Conservation (phyloP, 2,888 invertebrate species). For the Epsilonema sp. region DNA sequence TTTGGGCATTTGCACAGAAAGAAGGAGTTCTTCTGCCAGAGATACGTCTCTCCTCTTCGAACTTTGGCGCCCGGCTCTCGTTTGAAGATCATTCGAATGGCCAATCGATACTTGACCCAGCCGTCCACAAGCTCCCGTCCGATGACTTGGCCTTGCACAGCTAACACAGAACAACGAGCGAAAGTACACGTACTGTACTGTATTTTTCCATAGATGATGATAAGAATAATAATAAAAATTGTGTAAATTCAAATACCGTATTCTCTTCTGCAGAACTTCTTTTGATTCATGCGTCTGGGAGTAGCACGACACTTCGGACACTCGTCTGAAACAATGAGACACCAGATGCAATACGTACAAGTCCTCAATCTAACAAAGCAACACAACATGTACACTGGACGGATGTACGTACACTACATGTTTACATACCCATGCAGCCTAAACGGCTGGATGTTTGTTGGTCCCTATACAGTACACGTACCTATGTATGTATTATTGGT, state of each 20-base stretch:
- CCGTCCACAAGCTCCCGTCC: constrained; percentile 49
- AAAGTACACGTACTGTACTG: no score
- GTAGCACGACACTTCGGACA: constrained; percentile 53
- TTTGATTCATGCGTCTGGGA: constrained; percentile 71
- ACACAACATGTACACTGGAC: no score
- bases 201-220: not conserved
- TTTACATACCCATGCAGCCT: no score
- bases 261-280: constrained; percentile 76
- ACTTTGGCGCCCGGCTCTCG: constrained; percentile 35
- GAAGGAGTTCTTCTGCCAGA: constrained; percentile 68
- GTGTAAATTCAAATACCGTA: constrained; percentile 47
- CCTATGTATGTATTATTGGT: no score
- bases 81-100: constrained; percentile 50
- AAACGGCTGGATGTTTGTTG: no score
- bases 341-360: no score
- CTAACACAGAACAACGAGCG: constrained; percentile 41
- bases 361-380: no score
- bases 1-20: constrained; percentile 91
- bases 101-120: constrained; percentile 71
- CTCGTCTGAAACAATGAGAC: constrained; percentile 9
- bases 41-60: constrained; percentile 57
- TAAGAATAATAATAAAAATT: not conserved
- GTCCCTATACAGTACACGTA: no score
- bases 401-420: no score
- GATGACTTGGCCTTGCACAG: constrained; percentile 70